Evolutionary conservation across 2,113 vertebrate genomes (phyloP).

Genomic region (Chaenocephalus aceratus): DNA sequence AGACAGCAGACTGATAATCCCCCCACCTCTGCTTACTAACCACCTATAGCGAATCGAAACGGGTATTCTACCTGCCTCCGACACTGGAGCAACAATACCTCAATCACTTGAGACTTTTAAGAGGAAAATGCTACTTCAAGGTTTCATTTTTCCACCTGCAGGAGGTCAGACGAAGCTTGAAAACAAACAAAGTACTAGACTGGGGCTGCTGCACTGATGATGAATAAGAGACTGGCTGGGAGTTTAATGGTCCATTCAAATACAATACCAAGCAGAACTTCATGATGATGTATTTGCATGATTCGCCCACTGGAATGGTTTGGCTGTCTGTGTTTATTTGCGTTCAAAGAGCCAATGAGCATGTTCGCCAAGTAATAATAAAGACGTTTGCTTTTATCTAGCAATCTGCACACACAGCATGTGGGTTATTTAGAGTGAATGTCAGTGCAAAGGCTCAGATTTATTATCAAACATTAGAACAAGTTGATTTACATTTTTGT

Average conservation of each 20-base stretch:
- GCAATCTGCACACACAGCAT: conserved; percentile 25
- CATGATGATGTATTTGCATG: conserved; percentile 35
- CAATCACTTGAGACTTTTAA: conserved; percentile 23
- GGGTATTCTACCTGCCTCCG: background rate
- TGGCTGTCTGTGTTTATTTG: conserved; percentile 36
- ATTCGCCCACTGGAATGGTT: conserved; percentile 33
- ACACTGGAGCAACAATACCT: background rate
- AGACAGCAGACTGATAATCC: conserved; percentile 49
- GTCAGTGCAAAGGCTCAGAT: background rate
- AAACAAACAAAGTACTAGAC: conserved; percentile 27
- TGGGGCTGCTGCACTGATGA: conserved; percentile 30
- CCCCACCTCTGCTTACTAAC: conserved; percentile 47
- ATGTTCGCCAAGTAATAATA: conserved; percentile 2
- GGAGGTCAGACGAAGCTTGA: conserved; percentile 41
- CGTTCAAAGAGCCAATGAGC: conserved; percentile 29
- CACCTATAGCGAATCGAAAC: conserved; percentile 16
- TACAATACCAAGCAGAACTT: conserved; percentile 17
- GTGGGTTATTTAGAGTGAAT: background rate
- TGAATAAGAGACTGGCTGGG: conserved; percentile 25
- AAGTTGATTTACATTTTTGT: no score
- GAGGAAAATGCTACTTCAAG: conserved; percentile 8
- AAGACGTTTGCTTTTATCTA: conserved; percentile 16
- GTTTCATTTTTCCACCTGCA: conserved; percentile 42
- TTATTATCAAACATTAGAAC: background rate
- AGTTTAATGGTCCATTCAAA: conserved; percentile 38